Evolutionary conservation across 2,888 invertebrate genomes (phyloP).

Genomic region (Callosobruchus maculatus): DNA sequence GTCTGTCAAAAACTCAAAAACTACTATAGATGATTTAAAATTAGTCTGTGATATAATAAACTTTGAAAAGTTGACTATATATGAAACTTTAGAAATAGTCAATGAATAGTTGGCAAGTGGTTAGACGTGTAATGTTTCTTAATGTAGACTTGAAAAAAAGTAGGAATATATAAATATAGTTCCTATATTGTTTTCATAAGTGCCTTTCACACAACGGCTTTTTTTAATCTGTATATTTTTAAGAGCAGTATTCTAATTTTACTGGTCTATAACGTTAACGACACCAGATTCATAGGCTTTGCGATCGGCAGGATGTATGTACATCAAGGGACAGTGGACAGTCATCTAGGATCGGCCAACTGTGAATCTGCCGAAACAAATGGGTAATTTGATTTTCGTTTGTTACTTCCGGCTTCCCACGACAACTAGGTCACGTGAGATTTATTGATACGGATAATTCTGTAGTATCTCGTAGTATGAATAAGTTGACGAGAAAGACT

Average conservation of each 20-base stretch:
- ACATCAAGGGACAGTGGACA: neutral
- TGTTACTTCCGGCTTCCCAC: slow-evolving; percentile 35
- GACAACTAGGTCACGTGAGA: slow-evolving; percentile 20
- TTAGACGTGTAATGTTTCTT: too few species aligned
- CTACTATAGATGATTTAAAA: too few species aligned
- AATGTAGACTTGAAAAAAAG: too few species aligned
- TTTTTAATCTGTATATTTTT: too few species aligned
- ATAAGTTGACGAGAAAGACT: neutral
- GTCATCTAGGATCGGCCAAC: slow-evolving; percentile 12
- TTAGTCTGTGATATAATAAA: too few species aligned
- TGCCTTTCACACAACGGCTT: too few species aligned
- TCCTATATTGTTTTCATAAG: too few species aligned
- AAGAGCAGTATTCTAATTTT: neutral
- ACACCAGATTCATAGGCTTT: neutral
- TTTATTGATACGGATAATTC: slow-evolving; percentile 1
- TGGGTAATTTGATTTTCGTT: slow-evolving; percentile 10
- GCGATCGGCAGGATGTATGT: slow-evolving; percentile 1
- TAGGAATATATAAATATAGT: too few species aligned
- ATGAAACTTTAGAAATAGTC: too few species aligned
- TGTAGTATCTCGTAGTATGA: neutral
- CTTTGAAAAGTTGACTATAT: too few species aligned
- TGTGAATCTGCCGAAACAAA: slow-evolving; percentile 25
- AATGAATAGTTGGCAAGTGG: too few species aligned
- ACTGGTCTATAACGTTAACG: neutral
- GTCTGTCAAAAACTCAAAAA: too few species aligned